phyloP scores from a whole-genome alignment of 2,113 vertebrate species.

The Osmerus mordax region DNA sequence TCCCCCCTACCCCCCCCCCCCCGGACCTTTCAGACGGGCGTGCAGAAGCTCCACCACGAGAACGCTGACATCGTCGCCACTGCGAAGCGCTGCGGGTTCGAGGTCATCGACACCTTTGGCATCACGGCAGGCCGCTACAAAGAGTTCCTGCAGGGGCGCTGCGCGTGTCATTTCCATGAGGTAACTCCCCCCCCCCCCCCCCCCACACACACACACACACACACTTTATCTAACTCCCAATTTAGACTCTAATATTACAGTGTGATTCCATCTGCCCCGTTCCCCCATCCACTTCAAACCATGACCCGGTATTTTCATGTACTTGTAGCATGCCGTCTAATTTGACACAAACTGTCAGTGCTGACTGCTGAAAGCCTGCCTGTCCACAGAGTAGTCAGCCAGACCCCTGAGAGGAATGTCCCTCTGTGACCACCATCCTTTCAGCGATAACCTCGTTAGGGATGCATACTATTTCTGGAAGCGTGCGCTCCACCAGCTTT shows the following conservation, averaged over 20 bases:
- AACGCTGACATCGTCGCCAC: constrained; percentile 79
- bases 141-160: constrained; percentile 91
- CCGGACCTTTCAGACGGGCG: constrained; percentile 68
- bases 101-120: constrained; percentile 86
- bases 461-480: neutral
- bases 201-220: too few relatives aligned
- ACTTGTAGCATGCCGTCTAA: too few relatives aligned
- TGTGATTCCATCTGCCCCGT: neutral
- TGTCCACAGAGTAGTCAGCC: neutral
- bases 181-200: constrained; percentile 56
- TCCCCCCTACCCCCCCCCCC: too few relatives aligned
- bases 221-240: neutral
- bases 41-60: constrained; percentile 80
- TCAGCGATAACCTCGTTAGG: neutral
- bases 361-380: too few relatives aligned
- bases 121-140: constrained; percentile 93
- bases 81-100: constrained; percentile 81
- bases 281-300: too few relatives aligned
- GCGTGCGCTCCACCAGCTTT: neutral
- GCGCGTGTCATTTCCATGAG: constrained; percentile 95
- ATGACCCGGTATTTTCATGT: too few relatives aligned
- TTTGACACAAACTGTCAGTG: too few relatives aligned
- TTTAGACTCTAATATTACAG: neutral
- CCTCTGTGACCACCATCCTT: neutral
- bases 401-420: neutral